Conservation (phyloP, 2,113 vertebrate species). For the Excalfactoria chinensis region DNA sequence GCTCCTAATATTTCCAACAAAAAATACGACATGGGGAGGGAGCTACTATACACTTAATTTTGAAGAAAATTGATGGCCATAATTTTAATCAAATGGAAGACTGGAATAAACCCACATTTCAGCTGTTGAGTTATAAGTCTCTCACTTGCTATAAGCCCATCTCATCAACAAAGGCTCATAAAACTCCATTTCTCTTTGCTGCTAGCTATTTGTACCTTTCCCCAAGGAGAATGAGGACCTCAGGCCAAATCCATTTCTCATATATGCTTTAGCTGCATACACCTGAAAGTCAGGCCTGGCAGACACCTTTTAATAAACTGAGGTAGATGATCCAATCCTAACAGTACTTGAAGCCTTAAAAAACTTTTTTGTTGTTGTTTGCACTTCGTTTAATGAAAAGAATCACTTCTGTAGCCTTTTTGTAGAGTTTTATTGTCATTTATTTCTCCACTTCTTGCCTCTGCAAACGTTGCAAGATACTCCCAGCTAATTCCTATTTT, state of each 20-base stretch:
- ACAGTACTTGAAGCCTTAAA: background rate
- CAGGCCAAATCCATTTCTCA: background rate
- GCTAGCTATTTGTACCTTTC: background rate
- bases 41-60: background rate
- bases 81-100: background rate
- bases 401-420: background rate
- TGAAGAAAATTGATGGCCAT: background rate
- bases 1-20: background rate
- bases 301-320: background rate
- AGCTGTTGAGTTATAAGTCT: background rate
- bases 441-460: background rate
- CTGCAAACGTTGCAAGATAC: background rate
- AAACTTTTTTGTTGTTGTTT: background rate
- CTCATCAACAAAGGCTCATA: background rate
- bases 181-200: background rate
- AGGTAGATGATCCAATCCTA: background rate
- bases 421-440: background rate
- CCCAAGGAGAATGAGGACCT: background rate
- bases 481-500: background rate
- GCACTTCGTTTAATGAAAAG: background rate
- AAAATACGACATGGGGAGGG: fast-evolving
- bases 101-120: background rate
- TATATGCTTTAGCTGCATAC: background rate
- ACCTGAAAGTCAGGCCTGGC: background rate
- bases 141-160: background rate